A percentile compares a stretch with the other conserved stretches of the same genome.
Evolutionary conservation across 2,113 vertebrate genomes (phyloP).

Genomic region (Carettochelys insculpta): DNA sequence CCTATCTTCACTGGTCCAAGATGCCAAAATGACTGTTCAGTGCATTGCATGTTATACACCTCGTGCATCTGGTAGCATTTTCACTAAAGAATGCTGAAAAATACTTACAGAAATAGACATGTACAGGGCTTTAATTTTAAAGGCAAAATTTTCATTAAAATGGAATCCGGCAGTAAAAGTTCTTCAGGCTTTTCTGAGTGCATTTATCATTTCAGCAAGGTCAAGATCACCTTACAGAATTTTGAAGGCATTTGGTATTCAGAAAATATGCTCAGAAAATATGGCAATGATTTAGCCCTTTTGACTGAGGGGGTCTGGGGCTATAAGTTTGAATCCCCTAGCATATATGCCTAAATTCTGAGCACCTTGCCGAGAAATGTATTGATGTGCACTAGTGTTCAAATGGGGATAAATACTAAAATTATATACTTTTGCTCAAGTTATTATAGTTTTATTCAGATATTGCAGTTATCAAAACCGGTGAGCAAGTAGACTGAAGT

Average conservation of each 20-base stretch:
- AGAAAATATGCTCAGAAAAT: slow-evolving; percentile 45
- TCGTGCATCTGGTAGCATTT: neutral
- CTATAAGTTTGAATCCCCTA: neutral
- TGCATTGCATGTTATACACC: neutral
- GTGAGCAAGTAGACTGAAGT: neutral
- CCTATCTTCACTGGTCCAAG: neutral
- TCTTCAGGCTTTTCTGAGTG: slow-evolving; percentile 50
- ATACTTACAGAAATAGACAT: slow-evolving; percentile 14
- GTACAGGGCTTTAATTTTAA: slow-evolving; percentile 39
- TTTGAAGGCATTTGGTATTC: slow-evolving; percentile 29
- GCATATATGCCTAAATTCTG: neutral
- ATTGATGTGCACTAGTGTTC: neutral
- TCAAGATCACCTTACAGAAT: slow-evolving; percentile 8
- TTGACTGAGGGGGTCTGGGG: neutral
- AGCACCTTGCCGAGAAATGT: slow-evolving; percentile 6
- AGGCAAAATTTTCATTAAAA: slow-evolving; percentile 43
- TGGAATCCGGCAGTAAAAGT: slow-evolving; percentile 60
- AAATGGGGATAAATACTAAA: neutral
- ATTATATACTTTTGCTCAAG: no score
- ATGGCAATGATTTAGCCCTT: neutral
- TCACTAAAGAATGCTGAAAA: slow-evolving; percentile 7
- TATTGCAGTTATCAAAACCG: neutral
- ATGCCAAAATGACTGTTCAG: accelerated
- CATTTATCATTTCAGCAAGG: slow-evolving; percentile 53
- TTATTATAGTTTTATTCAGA: slow-evolving; percentile 5